Base-by-base conservation (phyloP, 2,113 vertebrate species). In the Globicephala melas region DNA sequence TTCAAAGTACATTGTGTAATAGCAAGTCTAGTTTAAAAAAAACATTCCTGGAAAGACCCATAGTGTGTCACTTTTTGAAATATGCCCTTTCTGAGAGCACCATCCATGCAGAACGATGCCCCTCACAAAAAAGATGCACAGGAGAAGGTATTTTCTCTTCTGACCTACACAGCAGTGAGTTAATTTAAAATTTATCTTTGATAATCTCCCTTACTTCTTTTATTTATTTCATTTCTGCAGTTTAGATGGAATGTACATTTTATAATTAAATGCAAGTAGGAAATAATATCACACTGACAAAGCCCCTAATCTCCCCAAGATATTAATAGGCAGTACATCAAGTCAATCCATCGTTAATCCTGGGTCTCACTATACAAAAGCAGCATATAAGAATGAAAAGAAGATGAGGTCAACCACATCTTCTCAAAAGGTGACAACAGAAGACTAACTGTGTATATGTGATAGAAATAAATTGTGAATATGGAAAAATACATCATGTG, bases 121-220 rank as follows among this genome's bases (percentile, higher is more conserved):
- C 38, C n/a, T 95, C 73, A 44, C 44, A 91, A 97, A 94, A 97
- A 89, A 97, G 89, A 98, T 68, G 91, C 97, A 97, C 8, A 92
- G 84, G 74, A 97, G 91, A 96, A 53, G 9, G 41, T 81, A 96
- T 98, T 97, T 97, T 98, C 65, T 77, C 58, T 83, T 55, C 80
- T 98, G 96, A 97, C 91, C 82, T 89, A 58, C 17, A 33, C 62
- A 84, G 68, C 0, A 91, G 71, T 91, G 96, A 97, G 93, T 97
- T 98, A 98, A 98, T 98, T 98, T 98, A 98, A 98, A 98, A 73
- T 96, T 98, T 98, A 98, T 98, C 98, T 98, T 97, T 74, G 58
- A 94, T 94, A 97, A 98, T 98, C 97, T 98, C 33, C 60, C 21
- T 9, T 94, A 50, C 92, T 97, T 89, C 67, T 96, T 98, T 97